Evolutionary conservation across 2,888 invertebrate species (phyloP).

Genomic region (Diarsia dahlii): DNA sequence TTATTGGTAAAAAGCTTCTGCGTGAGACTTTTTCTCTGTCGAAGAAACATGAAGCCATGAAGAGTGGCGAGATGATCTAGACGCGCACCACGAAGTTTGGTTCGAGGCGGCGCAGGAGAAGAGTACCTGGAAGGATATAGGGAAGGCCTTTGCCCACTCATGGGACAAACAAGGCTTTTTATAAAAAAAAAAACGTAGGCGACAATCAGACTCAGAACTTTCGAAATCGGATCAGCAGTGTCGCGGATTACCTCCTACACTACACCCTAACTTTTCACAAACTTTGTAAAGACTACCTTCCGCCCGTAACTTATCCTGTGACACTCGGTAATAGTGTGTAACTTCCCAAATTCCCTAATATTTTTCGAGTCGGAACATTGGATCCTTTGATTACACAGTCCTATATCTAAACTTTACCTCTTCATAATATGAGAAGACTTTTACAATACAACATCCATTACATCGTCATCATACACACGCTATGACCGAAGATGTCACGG

Average conservation of each 20-base stretch:
- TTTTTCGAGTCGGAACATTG: too few species aligned
- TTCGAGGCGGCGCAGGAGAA: too few species aligned
- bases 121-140: too few species aligned
- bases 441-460: constrained; percentile 4
- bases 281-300: neutral
- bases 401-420: neutral
- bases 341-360: too few species aligned
- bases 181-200: neutral
- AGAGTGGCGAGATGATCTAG: too few species aligned
- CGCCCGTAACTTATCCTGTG: neutral
- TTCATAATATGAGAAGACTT: neutral
- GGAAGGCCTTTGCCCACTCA: too few species aligned
- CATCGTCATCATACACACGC: neutral
- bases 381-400: too few species aligned
- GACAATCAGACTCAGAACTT: neutral
- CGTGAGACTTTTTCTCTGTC: neutral
- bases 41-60: too few species aligned
- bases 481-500: constrained; percentile 1
- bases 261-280: neutral
- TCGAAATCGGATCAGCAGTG: neutral
- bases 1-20: neutral
- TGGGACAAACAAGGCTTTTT: too few species aligned
- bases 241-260: neutral
- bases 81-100: too few species aligned
- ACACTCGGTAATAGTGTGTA: too few species aligned